These are phyloP conservation scores for Beris morrisii DNA, from an alignment of 2,888 invertebrate species.

Conservation along the genomic window DNA sequence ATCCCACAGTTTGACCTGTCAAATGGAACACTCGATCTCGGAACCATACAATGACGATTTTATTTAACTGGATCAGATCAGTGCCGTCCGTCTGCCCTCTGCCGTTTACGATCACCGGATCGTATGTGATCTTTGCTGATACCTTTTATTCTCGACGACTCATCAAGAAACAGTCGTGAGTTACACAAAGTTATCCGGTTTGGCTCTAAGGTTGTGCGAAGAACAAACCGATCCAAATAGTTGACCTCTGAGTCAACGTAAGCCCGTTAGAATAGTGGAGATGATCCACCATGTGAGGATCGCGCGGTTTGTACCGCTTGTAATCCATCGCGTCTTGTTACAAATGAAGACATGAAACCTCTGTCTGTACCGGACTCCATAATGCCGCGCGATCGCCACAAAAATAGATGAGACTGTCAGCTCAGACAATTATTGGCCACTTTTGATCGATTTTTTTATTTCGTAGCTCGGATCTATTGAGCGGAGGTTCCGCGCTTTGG, in stretches of 20 bases:
- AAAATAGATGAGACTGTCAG: slow-evolving; percentile 30
- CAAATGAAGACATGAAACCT: slow-evolving; percentile 34
- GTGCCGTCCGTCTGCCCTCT: background rate
- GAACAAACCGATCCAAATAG: slow-evolving; percentile 28
- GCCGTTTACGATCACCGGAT: background rate
- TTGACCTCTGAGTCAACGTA: slow-evolving; percentile 20
- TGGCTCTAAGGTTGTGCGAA: background rate
- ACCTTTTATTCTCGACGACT: background rate
- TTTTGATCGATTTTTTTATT: slow-evolving; percentile 18
- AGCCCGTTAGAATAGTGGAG: slow-evolving; percentile 22
- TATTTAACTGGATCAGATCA: slow-evolving; percentile 23
- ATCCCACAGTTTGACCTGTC: slow-evolving; percentile 24
- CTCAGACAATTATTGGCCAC: slow-evolving; percentile 30
- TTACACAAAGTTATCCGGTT: slow-evolving; percentile 17
- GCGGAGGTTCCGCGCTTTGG: slow-evolving; percentile 18
- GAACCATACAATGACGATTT: no score
- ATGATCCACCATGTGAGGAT: slow-evolving; percentile 26
- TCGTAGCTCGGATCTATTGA: slow-evolving; percentile 16
- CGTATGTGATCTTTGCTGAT: slow-evolving; percentile 23
- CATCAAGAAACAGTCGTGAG: slow-evolving; percentile 23
- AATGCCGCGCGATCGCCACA: slow-evolving; percentile 12
- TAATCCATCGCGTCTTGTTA: slow-evolving; percentile 20
- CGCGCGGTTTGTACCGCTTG: background rate
- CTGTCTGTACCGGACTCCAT: slow-evolving; percentile 1
- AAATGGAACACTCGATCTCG: slow-evolving; percentile 13